Percentiles rank a stretch among this genome's conserved stretches.
phyloP scores from a whole-genome alignment of 2,113 vertebrate genomes.

The Alectura lathami region DNA sequence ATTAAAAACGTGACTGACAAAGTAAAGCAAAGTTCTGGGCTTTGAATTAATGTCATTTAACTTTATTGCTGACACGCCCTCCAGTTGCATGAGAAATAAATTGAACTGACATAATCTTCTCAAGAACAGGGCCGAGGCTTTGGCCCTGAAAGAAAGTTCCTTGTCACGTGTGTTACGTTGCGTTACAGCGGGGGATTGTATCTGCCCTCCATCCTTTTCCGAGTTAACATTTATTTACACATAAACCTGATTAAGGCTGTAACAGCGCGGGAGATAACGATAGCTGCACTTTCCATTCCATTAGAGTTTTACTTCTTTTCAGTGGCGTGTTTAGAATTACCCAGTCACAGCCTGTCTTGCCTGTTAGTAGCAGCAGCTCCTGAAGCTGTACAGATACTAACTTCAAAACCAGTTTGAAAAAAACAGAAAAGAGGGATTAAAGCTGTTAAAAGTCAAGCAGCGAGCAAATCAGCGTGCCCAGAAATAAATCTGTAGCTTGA shows the following conservation, averaged over 20 bases:
- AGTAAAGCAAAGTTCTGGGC: background rate
- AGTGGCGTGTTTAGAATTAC: background rate
- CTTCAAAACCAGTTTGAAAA: background rate
- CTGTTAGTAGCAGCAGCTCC: background rate
- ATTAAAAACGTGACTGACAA: background rate
- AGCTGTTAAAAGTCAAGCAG: background rate
- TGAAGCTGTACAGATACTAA: background rate
- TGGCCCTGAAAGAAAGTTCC: background rate
- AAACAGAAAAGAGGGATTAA: background rate
- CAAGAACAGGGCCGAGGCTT: background rate
- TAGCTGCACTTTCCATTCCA: slow-evolving; percentile 22
- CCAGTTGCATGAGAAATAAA: background rate
- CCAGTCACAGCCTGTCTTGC: background rate
- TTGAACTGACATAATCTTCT: background rate
- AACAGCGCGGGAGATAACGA: background rate
- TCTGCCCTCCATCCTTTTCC: background rate
- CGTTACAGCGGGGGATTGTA: background rate
- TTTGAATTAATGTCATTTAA: background rate
- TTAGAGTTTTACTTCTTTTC: background rate
- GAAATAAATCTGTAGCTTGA: background rate
- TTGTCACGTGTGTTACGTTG: background rate
- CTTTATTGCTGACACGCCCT: background rate
- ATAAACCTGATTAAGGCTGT: slow-evolving; percentile 10
- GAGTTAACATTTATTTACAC: slow-evolving; percentile 27
- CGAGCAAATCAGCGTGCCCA: background rate